Evolutionary conservation across 2,888 invertebrate genomes (phyloP).

Genomic region (Rhagophthalmus giganteus): DNA sequence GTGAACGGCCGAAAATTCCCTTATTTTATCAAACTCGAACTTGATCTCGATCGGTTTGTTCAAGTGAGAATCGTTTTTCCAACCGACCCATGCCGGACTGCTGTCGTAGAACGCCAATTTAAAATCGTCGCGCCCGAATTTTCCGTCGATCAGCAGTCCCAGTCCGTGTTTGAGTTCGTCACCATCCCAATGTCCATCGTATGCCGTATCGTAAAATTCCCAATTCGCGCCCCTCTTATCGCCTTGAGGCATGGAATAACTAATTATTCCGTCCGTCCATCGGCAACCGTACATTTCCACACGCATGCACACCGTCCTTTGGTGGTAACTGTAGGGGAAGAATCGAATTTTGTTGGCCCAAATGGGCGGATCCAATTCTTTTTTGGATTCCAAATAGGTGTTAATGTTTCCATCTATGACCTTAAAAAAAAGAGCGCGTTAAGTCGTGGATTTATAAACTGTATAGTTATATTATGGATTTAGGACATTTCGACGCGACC

Average conservation of each 20-base stretch:
- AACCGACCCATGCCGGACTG: slow-evolving; percentile 86
- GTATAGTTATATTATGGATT: too few relatives aligned
- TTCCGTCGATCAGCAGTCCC: slow-evolving; percentile 84
- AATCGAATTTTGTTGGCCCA: slow-evolving; percentile 85
- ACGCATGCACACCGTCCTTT: slow-evolving; percentile 87
- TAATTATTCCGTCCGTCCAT: slow-evolving; percentile 82
- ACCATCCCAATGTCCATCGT: slow-evolving; percentile 82
- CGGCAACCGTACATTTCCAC: slow-evolving; percentile 88
- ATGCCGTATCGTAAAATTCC: slow-evolving; percentile 81
- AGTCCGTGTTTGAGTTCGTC: slow-evolving; percentile 72
- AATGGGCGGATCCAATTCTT: slow-evolving; percentile 78
- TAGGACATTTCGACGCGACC: too few relatives aligned
- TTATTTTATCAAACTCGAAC: slow-evolving; percentile 83
- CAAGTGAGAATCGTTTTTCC: slow-evolving; percentile 76
- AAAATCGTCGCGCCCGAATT: slow-evolving; percentile 76
- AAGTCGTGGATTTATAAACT: too few relatives aligned
- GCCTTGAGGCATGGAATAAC: slow-evolving; percentile 88
- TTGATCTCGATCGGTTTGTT: slow-evolving; percentile 68
- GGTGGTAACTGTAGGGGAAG: slow-evolving; percentile 81
- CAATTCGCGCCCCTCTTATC: slow-evolving; percentile 78
- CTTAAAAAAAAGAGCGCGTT: slow-evolving; percentile 51
- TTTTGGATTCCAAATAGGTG: slow-evolving; percentile 79
- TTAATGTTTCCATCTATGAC: slow-evolving; percentile 82
- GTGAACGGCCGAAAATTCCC: slow-evolving; percentile 83
- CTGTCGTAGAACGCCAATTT: slow-evolving; percentile 63